phyloP scores from a whole-genome alignment of 1,140 invertebrate species.

The Drosophila mauritiana region DNA sequence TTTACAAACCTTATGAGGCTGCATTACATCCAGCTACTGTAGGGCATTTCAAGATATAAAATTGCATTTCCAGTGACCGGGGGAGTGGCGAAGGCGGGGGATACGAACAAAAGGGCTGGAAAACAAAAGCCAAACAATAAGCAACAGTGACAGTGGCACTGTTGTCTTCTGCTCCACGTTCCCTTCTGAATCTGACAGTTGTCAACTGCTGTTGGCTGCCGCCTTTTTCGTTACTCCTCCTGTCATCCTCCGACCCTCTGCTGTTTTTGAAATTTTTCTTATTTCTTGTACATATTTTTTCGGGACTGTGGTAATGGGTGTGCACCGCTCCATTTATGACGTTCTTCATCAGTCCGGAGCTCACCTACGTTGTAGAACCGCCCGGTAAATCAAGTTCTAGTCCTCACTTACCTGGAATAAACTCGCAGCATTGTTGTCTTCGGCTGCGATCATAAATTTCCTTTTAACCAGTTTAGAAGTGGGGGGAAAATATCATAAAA shows the following conservation, averaged over 20 bases:
- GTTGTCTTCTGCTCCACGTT: conserved; percentile 38
- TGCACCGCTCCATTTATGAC: conserved; percentile 30
- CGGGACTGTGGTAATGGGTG: conserved; percentile 63
- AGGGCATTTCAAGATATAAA: conserved; percentile 36
- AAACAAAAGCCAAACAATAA: conserved; percentile 77
- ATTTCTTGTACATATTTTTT: conserved; percentile 44
- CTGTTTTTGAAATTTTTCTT: conserved; percentile 41
- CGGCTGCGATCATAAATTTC: conserved; percentile 64
- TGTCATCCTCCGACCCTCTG: conserved; percentile 8
- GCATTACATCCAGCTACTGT: neutral
- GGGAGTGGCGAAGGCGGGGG: conserved; percentile 13
- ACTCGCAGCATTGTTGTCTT: conserved; percentile 48
- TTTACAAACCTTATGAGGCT: neutral
- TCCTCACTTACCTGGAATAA: conserved; percentile 41
- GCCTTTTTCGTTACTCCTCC: conserved; percentile 56
- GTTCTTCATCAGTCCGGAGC: conserved; percentile 12
- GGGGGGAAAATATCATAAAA: conserved; percentile 73
- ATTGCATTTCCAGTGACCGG: conserved; percentile 12
- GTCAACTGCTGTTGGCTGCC: conserved; percentile 76
- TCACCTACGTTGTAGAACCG: conserved; percentile 19
- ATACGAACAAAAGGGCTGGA: conserved; percentile 24
- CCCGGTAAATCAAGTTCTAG: conserved; percentile 33
- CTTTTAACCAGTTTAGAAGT: conserved; percentile 63
- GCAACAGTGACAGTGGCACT: conserved; percentile 76
- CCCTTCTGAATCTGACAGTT: conserved; percentile 74